Evolutionary conservation across 1,140 invertebrate genomes (phyloP).

Genomic region (Drosophila baimaii): DNA sequence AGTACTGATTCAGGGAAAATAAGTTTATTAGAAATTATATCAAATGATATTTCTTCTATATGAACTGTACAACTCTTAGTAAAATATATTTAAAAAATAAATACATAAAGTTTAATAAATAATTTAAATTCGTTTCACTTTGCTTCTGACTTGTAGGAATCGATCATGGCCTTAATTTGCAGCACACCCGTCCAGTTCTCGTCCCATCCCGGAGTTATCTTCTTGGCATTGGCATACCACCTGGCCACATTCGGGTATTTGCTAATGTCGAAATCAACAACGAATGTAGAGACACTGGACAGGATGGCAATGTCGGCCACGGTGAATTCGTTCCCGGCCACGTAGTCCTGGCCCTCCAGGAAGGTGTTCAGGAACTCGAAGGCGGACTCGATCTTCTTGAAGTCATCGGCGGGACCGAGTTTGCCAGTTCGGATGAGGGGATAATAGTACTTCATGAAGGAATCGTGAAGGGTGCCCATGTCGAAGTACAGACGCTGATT

Average conservation of each 20-base stretch:
- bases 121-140: background rate
- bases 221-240: slow-evolving; percentile 53
- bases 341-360: slow-evolving; percentile 45
- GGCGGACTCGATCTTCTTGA: slow-evolving; percentile 40
- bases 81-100: background rate
- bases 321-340: slow-evolving; percentile 50
- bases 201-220: slow-evolving; percentile 57
- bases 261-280: slow-evolving; percentile 32
- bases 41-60: no score
- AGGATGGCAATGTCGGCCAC: slow-evolving; percentile 58
- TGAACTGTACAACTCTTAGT: background rate
- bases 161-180: slow-evolving; percentile 53
- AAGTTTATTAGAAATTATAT: no score
- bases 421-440: slow-evolving; percentile 42
- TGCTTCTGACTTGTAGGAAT: background rate
- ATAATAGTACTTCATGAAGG: slow-evolving; percentile 58
- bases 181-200: slow-evolving; percentile 86
- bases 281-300: slow-evolving; percentile 45
- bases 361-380: slow-evolving; percentile 46
- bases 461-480: slow-evolving; percentile 84
- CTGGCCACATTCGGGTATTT: slow-evolving; percentile 51
- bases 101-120: background rate
- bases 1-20: background rate
- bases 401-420: slow-evolving; percentile 13
- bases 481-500: slow-evolving; percentile 87